Evolutionary conservation across 2,888 invertebrate species (phyloP).

Genomic region (Cantharis nigra): DNA sequence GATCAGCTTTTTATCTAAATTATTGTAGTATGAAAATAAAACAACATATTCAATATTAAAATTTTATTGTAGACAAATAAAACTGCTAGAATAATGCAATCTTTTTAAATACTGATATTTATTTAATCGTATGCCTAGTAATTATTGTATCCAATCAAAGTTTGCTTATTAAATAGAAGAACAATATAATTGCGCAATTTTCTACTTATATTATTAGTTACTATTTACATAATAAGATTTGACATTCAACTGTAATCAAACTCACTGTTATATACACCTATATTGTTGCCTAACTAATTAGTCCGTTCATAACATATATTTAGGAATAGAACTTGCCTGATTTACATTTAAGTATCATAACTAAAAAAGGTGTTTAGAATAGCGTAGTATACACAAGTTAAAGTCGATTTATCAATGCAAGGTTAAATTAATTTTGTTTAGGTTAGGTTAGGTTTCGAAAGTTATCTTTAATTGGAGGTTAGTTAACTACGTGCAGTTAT

Average conservation of each 20-base stretch:
- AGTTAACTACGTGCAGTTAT: not conserved
- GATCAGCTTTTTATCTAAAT: too few species aligned
- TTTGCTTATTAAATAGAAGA: conserved; percentile 1
- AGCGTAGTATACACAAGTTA: not conserved
- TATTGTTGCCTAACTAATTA: conserved; percentile 14
- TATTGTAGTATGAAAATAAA: not conserved
- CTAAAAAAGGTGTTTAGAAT: not conserved
- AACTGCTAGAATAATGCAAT: conserved; percentile 36
- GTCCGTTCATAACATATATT: not conserved
- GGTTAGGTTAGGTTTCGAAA: too few species aligned
- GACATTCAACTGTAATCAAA: conserved; percentile 25
- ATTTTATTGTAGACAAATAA: conserved; percentile 27
- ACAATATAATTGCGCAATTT: conserved; percentile 10
- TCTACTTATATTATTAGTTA: conserved; percentile 8
- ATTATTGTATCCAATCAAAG: not conserved
- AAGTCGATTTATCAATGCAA: not conserved
- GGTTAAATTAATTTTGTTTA: not conserved
- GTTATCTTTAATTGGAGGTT: not conserved
- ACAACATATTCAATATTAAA: conserved; percentile 7
- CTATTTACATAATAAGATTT: conserved; percentile 21
- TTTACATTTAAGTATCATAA: not conserved
- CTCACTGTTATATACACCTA: conserved; percentile 26
- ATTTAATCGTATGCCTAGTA: not conserved
- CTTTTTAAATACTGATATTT: conserved; percentile 26
- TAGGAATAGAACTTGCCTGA: not conserved